Percentiles rank a stretch among this genome's conserved stretches.
These are phyloP conservation scores for Ophion ellenae DNA, from an alignment of 2,888 invertebrate species.

Conservation along the genomic window DNA sequence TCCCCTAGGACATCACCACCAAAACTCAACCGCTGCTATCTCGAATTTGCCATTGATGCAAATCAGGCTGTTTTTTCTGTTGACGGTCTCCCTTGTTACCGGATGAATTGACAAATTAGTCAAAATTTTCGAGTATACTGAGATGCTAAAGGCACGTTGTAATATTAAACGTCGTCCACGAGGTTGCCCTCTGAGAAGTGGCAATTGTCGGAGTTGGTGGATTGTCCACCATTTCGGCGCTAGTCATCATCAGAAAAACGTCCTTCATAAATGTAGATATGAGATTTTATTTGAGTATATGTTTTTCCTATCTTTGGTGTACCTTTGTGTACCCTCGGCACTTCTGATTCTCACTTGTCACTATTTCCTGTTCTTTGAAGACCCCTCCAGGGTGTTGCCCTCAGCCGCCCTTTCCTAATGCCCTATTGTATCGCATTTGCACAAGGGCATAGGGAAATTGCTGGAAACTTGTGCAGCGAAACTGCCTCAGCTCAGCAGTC, in stretches of 20 bases:
- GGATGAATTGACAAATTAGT: background rate
- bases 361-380: background rate
- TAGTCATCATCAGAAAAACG: background rate
- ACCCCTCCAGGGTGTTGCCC: background rate
- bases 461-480: background rate
- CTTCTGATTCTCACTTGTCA: background rate
- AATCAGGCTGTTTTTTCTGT: background rate
- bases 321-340: background rate
- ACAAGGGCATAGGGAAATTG: background rate
- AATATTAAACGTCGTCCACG: background rate
- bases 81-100: background rate
- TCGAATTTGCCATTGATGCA: background rate
- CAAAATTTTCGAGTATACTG: background rate
- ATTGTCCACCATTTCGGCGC: too few species aligned
- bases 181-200: background rate
- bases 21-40: background rate
- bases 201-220: too few species aligned
- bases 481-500: background rate
- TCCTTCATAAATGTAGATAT: background rate
- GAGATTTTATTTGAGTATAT: too few species aligned
- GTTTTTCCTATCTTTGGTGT: background rate
- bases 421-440: background rate
- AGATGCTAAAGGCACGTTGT: background rate
- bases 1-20: conserved; percentile 2
- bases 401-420: background rate